Base-by-base conservation (phyloP, 2,113 vertebrate genomes). In the Rhinoptilus africanus region DNA sequence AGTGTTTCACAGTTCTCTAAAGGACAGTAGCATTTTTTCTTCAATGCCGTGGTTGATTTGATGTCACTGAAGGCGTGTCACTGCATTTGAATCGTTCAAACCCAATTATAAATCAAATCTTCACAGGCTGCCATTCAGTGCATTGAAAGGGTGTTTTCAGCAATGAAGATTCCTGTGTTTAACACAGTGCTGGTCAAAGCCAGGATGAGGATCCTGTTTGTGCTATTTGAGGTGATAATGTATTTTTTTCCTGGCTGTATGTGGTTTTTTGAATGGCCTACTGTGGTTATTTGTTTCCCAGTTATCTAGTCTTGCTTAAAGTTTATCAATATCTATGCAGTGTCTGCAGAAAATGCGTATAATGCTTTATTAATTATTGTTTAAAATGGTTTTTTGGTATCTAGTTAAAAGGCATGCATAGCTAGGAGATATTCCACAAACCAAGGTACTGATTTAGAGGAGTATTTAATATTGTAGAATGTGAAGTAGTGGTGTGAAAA, bases 371-470 rank as follows among this genome's bases (percentile, higher is more conserved):
- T 92, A 92, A 72, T 92, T 91, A 96, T 95, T 96, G 93, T 95
- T 97, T 96, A 93, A 96, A 97, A 77, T 96, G 63, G 72, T 48
- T 88, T 97, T 69, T 93, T 97, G 94, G 94, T 97, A 75, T 34
- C 14, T 93, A 84, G 45, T 95, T 96, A 94, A 51, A 50, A 67
- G 67, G 71, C 87, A 56, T 53, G 37, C 48, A 24, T 66, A 93
- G 56, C 87, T 95, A 91, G 78, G 68, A 76, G 67, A 68, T 96
- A 79, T 16, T 90, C 73, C 81, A 50, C 97, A 92, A 82, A 86
- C 67, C 19, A 51, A 95, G 74, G 56, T 57, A 75, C 43, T 97
- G 88, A 92, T 96, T 89, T 95, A 96, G 96, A 95, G 51, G 30
- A 76, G 63, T 91, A 53, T 93, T 97, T 95, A 54, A 48, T 95